Percentiles rank a stretch among this genome's conserved stretches.
These are phyloP conservation scores for Xestoiulus laeticollis DNA, from an alignment of 2,888 invertebrate species.

Conservation along the genomic window DNA sequence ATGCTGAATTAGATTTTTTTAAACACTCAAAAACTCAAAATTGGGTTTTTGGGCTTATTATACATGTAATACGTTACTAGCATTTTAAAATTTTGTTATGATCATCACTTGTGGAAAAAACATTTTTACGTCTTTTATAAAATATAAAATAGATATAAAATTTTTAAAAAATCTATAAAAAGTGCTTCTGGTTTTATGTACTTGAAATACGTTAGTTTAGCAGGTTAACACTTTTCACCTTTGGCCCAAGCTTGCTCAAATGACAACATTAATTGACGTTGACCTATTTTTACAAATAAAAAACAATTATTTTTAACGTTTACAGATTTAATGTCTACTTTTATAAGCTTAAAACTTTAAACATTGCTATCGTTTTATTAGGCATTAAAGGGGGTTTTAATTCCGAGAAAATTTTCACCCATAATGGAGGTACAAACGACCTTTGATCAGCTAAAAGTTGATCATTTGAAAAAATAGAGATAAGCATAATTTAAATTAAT, in stretches of 20 bases:
- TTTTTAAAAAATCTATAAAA: not conserved
- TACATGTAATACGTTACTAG: not conserved
- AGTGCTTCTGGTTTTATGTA: not conserved
- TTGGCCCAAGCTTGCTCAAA: not conserved
- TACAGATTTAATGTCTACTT: not conserved
- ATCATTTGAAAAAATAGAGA: not conserved
- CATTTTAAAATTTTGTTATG: no score
- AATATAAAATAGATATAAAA: not conserved
- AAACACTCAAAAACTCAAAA: not conserved
- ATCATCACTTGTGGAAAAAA: not conserved
- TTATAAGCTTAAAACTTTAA: not conserved
- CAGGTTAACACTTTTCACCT: not conserved
- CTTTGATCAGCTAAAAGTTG: not conserved
- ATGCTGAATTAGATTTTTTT: not conserved
- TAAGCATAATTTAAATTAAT: not conserved
- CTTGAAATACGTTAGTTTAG: not conserved
- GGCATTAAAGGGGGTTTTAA: not conserved
- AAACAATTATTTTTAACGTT: not conserved
- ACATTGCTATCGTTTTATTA: not conserved
- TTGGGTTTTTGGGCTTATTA: not conserved
- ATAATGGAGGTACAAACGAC: not conserved
- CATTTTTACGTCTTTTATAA: not conserved
- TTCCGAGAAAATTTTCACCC: not conserved
- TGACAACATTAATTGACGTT: not conserved
- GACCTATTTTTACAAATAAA: not conserved